Percentiles rank a stretch among this genome's conserved stretches.
Conservation (phyloP, 2,113 vertebrate genomes). For the Anser brachyrhynchus region DNA sequence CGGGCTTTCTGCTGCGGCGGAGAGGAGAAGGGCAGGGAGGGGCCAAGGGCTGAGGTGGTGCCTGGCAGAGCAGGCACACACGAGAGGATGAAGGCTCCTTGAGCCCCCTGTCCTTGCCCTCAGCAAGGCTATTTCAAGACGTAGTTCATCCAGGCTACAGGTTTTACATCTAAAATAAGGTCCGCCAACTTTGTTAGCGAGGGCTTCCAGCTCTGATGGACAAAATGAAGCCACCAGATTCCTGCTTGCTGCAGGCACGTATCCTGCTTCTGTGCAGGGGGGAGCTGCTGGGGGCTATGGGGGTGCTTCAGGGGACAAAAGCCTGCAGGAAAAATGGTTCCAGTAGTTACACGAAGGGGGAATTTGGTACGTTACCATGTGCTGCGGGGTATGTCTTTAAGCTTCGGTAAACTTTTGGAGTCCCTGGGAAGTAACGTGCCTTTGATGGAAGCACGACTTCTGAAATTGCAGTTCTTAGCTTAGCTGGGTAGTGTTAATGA, state of each 20-base stretch:
- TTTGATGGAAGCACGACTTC: conserved; percentile 47
- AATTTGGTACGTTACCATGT: not conserved
- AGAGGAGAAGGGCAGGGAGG: not conserved
- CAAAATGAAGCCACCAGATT: not conserved
- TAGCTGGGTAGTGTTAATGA: conserved; percentile 51
- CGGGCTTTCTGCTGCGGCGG: not conserved
- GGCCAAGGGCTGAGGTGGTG: not conserved
- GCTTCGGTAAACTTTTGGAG: conserved; percentile 47
- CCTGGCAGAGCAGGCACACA: rapidly evolving
- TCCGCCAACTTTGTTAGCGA: not conserved
- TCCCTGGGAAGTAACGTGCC: conserved; percentile 39
- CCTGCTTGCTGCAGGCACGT: not conserved
- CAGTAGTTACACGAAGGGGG: not conserved
- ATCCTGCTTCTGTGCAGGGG: not conserved
- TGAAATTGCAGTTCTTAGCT: conserved; percentile 53
- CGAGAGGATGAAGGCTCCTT: not conserved
- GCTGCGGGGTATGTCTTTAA: conserved; percentile 27
- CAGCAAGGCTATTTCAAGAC: not conserved
- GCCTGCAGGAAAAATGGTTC: not conserved
- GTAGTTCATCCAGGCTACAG: rapidly evolving
- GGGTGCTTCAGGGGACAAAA: not conserved
- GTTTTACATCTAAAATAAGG: rapidly evolving
- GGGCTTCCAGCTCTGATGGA: not conserved
- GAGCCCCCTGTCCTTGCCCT: not conserved
- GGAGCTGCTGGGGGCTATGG: not conserved